Evolutionary conservation across 53 echinoderm and acorn worm genomes (phyloP).

Genomic region (Patiria pectinifera): DNA sequence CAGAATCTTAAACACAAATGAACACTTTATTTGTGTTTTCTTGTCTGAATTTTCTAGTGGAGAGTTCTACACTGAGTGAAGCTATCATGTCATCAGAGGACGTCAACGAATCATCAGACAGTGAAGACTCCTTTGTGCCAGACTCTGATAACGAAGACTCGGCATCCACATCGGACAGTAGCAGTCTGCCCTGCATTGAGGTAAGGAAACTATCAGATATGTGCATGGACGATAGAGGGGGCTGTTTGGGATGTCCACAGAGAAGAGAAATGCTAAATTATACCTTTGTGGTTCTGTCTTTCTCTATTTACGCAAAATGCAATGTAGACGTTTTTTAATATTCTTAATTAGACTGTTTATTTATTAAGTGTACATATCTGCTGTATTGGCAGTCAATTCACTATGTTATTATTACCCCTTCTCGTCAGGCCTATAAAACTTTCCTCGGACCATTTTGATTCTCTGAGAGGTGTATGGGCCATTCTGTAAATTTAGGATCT

Average conservation of each 20-base stretch:
- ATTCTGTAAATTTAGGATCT: no score
- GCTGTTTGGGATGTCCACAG: background rate
- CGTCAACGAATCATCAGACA: background rate
- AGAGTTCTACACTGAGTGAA: background rate
- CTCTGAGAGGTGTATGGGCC: background rate
- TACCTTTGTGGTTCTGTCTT: no score
- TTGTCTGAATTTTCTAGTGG: background rate
- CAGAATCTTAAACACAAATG: no score
- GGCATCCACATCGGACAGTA: slow-evolving; percentile 31
- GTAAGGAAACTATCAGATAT: background rate
- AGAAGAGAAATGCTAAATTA: no score
- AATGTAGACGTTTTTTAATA: background rate
- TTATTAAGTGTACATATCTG: background rate
- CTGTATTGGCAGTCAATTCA: background rate
- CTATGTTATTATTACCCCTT: background rate
- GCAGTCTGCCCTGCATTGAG: slow-evolving; percentile 50
- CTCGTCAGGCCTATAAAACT: background rate
- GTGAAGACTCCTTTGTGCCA: slow-evolving; percentile 29
- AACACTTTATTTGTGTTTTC: background rate
- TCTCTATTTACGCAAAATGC: no score
- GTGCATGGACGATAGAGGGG: background rate
- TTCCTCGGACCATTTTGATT: background rate
- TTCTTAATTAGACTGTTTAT: background rate
- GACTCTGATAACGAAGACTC: slow-evolving; percentile 44
- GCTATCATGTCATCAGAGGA: background rate